A percentile compares a stretch with the other conserved stretches of the same genome.
Evolutionary conservation across 2,888 invertebrate genomes (phyloP).

Genomic region (Caenorhabditis sulstoni): DNA sequence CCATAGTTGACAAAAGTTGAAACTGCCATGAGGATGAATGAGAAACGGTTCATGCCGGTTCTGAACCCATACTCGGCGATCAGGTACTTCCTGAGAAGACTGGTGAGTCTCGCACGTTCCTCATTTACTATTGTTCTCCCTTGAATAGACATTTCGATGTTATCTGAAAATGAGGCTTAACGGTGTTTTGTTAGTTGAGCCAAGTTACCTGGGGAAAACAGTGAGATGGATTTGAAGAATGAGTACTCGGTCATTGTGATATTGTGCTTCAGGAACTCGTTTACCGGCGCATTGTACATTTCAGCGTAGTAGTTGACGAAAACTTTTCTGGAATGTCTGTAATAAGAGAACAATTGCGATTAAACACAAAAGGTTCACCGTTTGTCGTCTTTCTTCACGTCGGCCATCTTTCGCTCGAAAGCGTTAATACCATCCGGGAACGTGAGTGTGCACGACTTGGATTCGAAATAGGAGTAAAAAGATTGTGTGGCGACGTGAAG

Average conservation of each 20-base stretch:
- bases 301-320: constrained; percentile 63
- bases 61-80: constrained; percentile 53
- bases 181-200: background rate
- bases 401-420: constrained; percentile 41
- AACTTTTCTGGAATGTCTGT: constrained; percentile 38
- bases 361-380: constrained; percentile 4
- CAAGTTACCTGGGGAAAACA: constrained; percentile 63
- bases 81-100: constrained; percentile 50
- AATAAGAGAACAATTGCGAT: constrained; percentile 2
- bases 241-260: constrained; percentile 62
- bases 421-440: constrained; percentile 68
- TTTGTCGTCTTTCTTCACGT: constrained; percentile 46
- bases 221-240: constrained; percentile 67
- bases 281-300: constrained; percentile 64
- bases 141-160: constrained; percentile 45
- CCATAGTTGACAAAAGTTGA: constrained; percentile 53
- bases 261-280: constrained; percentile 52
- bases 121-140: constrained; percentile 39
- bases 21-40: constrained; percentile 41
- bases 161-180: constrained; percentile 35
- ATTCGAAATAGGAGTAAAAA: constrained; percentile 64
- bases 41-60: constrained; percentile 43
- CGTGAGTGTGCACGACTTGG: constrained; percentile 55
- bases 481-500: constrained; percentile 66
- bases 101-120: constrained; percentile 47